A percentile compares a stretch with the other conserved stretches of the same genome.
phyloP scores from a whole-genome alignment of 2,113 vertebrate species.

The Scatophagus argus region DNA sequence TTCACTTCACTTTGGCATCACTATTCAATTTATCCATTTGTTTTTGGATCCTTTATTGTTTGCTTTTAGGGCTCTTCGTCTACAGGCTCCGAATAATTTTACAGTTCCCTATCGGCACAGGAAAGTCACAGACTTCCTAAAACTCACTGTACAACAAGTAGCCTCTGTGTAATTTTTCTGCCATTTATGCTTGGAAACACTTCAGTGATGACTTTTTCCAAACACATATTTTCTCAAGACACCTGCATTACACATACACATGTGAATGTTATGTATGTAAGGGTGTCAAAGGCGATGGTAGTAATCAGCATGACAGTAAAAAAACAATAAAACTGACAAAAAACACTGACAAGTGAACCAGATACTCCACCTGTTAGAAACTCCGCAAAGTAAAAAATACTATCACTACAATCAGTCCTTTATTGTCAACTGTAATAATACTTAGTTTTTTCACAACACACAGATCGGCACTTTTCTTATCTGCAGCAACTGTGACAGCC shows the following conservation, averaged over 20 bases:
- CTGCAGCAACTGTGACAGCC: not conserved
- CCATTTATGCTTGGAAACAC: not conserved
- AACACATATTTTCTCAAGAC: not conserved
- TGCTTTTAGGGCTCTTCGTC: too few relatives aligned
- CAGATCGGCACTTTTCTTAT: not conserved
- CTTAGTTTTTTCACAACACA: not conserved
- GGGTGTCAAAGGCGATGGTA: not conserved
- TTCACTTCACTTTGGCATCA: too few relatives aligned
- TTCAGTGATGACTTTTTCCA: not conserved
- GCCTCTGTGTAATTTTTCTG: too few relatives aligned
- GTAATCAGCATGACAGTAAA: constrained; percentile 21
- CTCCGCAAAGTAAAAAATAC: not conserved
- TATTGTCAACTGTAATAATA: not conserved
- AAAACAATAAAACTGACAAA: constrained; percentile 3
- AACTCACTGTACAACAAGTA: too few relatives aligned
- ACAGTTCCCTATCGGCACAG: too few relatives aligned
- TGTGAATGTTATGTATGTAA: not conserved
- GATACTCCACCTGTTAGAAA: not conserved
- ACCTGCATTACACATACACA: not conserved
- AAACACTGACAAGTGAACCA: not conserved
- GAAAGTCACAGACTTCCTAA: too few relatives aligned
- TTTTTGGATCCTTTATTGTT: too few relatives aligned
- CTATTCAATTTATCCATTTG: too few relatives aligned
- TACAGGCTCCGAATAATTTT: too few relatives aligned
- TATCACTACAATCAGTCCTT: not conserved